A percentile compares a stretch with the other conserved stretches of the same genome.
These are phyloP conservation scores for Eclectus roratus DNA, from an alignment of 2,113 vertebrate genomes.

Conservation along the genomic window DNA sequence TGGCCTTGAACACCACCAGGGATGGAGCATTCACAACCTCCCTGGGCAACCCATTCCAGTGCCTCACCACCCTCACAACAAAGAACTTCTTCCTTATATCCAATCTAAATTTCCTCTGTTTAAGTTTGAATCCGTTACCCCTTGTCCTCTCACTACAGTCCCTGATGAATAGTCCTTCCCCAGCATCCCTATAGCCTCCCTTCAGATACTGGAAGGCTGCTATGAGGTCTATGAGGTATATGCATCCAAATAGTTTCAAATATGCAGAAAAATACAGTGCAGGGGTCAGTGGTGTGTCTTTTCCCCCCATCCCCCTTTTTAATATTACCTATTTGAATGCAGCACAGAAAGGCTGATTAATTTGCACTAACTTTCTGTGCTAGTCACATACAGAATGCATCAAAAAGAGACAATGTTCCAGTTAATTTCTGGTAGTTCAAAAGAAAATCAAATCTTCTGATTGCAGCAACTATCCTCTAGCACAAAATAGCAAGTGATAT, in stretches of 20 bases:
- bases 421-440: background rate
- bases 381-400: background rate
- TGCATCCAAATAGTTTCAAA: background rate
- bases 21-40: too few relatives aligned
- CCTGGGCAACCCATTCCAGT: too few relatives aligned
- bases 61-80: too few relatives aligned
- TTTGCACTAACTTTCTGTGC: background rate
- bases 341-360: background rate
- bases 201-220: too few relatives aligned
- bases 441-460: background rate
- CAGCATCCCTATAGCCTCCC: too few relatives aligned
- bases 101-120: too few relatives aligned
- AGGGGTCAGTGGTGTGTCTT: fast-evolving
- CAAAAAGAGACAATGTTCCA: background rate
- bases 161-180: too few relatives aligned
- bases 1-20: too few relatives aligned
- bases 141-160: too few relatives aligned
- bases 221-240: background rate
- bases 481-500: background rate
- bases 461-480: background rate
- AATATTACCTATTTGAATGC: background rate
- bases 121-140: too few relatives aligned
- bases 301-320: background rate
- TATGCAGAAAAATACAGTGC: background rate
- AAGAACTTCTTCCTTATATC: too few relatives aligned